Conservation (phyloP, 2,888 invertebrate genomes). For the Tenodera sinensis region DNA sequence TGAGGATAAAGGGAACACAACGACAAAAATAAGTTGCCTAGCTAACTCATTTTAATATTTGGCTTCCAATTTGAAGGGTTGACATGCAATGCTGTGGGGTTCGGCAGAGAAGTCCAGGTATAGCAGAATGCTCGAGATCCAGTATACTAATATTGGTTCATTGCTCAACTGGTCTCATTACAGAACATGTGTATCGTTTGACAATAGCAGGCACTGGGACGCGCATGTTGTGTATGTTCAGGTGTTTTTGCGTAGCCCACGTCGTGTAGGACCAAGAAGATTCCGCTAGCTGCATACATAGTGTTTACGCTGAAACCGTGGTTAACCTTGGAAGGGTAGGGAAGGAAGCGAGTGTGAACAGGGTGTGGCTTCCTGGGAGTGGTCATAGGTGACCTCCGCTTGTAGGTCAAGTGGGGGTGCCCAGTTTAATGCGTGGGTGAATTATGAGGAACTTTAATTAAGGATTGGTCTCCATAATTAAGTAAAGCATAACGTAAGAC, state of each 20-base stretch:
- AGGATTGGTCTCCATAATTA: neutral
- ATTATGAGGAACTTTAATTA: neutral
- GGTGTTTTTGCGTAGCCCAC: neutral
- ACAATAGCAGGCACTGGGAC: too few relatives aligned
- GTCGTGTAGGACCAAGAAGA: neutral
- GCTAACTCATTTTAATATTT: too few relatives aligned
- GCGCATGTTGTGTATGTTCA: neutral
- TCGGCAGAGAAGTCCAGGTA: too few relatives aligned
- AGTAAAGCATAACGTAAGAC: neutral
- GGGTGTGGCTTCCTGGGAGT: conserved; percentile 1
- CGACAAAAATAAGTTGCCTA: too few relatives aligned
- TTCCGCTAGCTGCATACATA: neutral
- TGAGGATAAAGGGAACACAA: too few relatives aligned
- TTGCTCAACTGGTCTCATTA: too few relatives aligned
- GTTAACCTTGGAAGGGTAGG: neutral
- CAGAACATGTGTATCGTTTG: too few relatives aligned
- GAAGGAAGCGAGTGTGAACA: neutral
- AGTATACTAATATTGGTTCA: too few relatives aligned
- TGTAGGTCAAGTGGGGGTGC: neutral
- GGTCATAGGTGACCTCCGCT: neutral
- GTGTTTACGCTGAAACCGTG: neutral
- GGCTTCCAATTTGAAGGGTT: too few relatives aligned
- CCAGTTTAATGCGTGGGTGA: neutral
- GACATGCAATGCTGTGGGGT: too few relatives aligned
- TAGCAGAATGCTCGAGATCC: too few relatives aligned